Evolutionary conservation across 1,140 invertebrate genomes (phyloP), one percentile per base, ranked within the genome.

Genomic region (Pseudachorutes palmiensis): DNA sequence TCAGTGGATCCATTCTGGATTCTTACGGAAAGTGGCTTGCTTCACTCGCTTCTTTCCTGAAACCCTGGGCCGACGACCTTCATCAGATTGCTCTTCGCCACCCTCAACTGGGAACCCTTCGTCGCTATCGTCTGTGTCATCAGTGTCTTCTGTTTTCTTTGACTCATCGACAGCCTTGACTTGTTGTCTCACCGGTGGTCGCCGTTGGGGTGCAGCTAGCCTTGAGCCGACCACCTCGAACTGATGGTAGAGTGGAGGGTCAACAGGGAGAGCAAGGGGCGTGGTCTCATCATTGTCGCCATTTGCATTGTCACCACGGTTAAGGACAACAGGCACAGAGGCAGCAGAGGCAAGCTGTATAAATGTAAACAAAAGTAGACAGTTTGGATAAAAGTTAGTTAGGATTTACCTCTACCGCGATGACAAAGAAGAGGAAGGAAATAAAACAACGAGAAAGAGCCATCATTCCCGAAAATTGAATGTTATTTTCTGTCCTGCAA

Each of bases 271-370:
- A 5, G 5, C 12, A 9, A 26, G 5, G 9, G 59, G 12, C 5
- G 29, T 5, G 30, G 29, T 12, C 32, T 61, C 59, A 26, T 61
- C 59, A 32, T 61, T 61, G 30, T 61, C 59, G 24, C 32, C 59
- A 32, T 32, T 61, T 5, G 51, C 51, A 24, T 55, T 55, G 51
- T 55, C 51, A 12, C 51, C 51, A 55, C 51, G 51, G 51, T 55
- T 55, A 5, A 55, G 9, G 24, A 55, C 51, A 19, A 55, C 51
- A 22, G 51, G 5, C 5, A 19, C 36, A 9, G 36, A 19, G 36
- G 19, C 5, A 41, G 19, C 36, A 41, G 36, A n/a, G n/a, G n/a
- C n/a, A n/a, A n/a, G n/a, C n/a, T n/a, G n/a, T n/a, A n/a, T n/a
- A n/a, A n/a, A n/a, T n/a, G n/a, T n/a, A n/a, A n/a, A n/a, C n/a